These are phyloP conservation scores for Notothenia coriiceps DNA, from an alignment of 2,113 vertebrate species.

Conservation along the genomic window DNA sequence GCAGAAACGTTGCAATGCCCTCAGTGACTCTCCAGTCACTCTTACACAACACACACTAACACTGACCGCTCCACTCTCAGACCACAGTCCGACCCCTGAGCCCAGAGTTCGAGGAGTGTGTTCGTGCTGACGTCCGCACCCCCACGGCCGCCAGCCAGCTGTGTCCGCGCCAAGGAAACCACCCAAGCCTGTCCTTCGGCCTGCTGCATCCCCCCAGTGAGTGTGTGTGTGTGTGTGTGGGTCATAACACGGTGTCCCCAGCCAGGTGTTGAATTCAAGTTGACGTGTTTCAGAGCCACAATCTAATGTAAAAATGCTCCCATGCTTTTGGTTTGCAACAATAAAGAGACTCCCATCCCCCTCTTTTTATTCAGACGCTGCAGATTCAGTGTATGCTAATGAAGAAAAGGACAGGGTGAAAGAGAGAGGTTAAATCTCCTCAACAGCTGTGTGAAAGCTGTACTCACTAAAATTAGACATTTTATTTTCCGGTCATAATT, in stretches of 20 bases:
- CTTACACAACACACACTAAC: slow-evolving; percentile 41
- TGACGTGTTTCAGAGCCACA: slow-evolving; percentile 38
- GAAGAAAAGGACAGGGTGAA: slow-evolving; percentile 20
- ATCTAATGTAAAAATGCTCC: slow-evolving; percentile 45
- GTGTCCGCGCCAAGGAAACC: slow-evolving; percentile 69
- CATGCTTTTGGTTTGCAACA: background rate
- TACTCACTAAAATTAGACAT: background rate
- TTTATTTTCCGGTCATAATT: background rate
- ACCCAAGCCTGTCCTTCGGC: slow-evolving; percentile 67
- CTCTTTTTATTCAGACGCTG: background rate
- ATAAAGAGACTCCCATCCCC: background rate
- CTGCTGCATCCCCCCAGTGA: slow-evolving; percentile 84
- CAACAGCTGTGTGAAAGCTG: slow-evolving; percentile 16
- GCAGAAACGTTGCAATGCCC: slow-evolving; percentile 16
- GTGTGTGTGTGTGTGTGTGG: slow-evolving; percentile 49
- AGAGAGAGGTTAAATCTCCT: slow-evolving; percentile 11
- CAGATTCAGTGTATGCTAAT: slow-evolving; percentile 2
- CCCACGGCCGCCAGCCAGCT: slow-evolving; percentile 69
- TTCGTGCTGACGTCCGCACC: slow-evolving; percentile 83
- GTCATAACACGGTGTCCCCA: background rate
- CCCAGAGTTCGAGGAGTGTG: slow-evolving; percentile 64
- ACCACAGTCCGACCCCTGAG: slow-evolving; percentile 20
- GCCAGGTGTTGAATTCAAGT: slow-evolving; percentile 53
- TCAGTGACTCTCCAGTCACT: slow-evolving; percentile 33
- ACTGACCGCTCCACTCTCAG: slow-evolving; percentile 64